phyloP scores from a whole-genome alignment of 2,113 vertebrate species.

The Petaurus breviceps region DNA sequence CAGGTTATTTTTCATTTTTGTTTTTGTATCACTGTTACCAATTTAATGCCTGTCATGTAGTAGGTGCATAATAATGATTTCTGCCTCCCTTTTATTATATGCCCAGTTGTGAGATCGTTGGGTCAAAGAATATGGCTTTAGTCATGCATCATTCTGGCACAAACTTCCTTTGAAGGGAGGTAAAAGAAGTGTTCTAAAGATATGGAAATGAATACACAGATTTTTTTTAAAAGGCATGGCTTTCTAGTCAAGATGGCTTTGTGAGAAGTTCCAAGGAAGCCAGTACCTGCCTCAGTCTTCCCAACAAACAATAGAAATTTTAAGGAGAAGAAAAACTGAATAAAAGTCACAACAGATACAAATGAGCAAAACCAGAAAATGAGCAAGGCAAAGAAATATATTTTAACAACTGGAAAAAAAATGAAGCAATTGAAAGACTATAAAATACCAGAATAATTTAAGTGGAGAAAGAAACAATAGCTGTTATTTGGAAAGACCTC shows the following conservation, averaged over 20 bases:
- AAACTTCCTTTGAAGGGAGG: too few species aligned
- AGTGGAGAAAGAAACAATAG: neutral
- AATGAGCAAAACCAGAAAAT: neutral
- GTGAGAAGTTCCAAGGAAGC: neutral
- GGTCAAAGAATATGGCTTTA: neutral
- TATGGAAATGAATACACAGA: too few species aligned
- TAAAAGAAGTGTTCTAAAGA: too few species aligned
- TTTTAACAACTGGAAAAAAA: too few species aligned
- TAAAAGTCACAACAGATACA: neutral
- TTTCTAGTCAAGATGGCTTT: neutral
- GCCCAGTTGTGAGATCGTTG: neutral
- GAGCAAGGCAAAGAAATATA: neutral
- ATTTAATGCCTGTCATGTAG: neutral
- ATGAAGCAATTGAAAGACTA: too few species aligned
- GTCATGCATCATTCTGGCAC: too few species aligned
- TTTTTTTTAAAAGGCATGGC: neutral
- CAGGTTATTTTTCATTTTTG: neutral
- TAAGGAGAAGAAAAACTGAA: neutral
- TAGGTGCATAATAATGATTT: neutral
- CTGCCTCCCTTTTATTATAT: neutral
- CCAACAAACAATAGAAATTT: neutral
- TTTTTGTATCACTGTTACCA: slow-evolving; percentile 6
- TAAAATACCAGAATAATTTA: neutral
- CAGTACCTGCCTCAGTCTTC: neutral
- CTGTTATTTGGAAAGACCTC: neutral